Conservation (phyloP, 2,113 vertebrate species). For the human (Homo sapiens) region GRCh38 chr7:23310001-23310500, state of each 20-base stretch:
- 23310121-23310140: slow-evolving; percentile 19
- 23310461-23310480: slow-evolving; percentile 84
- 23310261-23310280: slow-evolving; percentile 95
- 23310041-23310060: background rate
- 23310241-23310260: slow-evolving; percentile 98
- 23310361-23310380: slow-evolving; percentile 89
- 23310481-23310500: slow-evolving; percentile 61
- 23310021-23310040: background rate
- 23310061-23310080: background rate
- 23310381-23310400: slow-evolving; percentile 91
- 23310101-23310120: background rate
- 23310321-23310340: slow-evolving; percentile 88
- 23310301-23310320: slow-evolving; percentile 85
- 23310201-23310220: slow-evolving; percentile 57
- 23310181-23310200: slow-evolving; percentile 31
- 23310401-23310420: slow-evolving; percentile 91
- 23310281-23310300: slow-evolving; percentile 89
- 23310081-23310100: background rate
- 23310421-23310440: slow-evolving; percentile 90
- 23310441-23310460: slow-evolving; percentile 89
- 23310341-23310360: slow-evolving; percentile 90
- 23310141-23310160: slow-evolving; percentile 10
- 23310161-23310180: background rate
- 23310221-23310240: slow-evolving; percentile 92
- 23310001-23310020: background rate